These are phyloP conservation scores for Sylvicola cinctus DNA, from an alignment of 2,888 invertebrate species.

Conservation along the genomic window DNA sequence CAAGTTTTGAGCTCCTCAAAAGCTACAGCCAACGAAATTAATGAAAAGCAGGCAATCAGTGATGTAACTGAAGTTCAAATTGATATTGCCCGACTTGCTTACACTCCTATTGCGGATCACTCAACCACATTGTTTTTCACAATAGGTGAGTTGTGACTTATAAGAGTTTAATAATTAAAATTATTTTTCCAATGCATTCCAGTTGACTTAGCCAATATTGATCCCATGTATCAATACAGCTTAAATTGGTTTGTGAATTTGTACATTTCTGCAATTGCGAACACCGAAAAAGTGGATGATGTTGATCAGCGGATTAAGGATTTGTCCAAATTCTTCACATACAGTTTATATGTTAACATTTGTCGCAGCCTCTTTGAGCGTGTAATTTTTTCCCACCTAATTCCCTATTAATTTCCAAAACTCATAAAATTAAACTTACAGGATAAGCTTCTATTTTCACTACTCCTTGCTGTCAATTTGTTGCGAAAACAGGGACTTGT, in stretches of 20 bases:
- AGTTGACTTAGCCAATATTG: slow-evolving; percentile 75
- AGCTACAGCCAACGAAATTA: slow-evolving; percentile 73
- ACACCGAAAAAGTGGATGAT: slow-evolving; percentile 66
- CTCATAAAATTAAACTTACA: slow-evolving; percentile 19
- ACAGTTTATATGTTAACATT: slow-evolving; percentile 74
- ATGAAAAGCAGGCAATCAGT: slow-evolving; percentile 73
- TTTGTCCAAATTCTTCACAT: slow-evolving; percentile 64
- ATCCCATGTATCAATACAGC: slow-evolving; percentile 96
- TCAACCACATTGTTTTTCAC: slow-evolving; percentile 83
- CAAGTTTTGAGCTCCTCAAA: slow-evolving; percentile 78
- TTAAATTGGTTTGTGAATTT: slow-evolving; percentile 84
- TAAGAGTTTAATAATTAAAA: no score
- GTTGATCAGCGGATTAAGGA: slow-evolving; percentile 51
- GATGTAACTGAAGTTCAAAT: slow-evolving; percentile 81
- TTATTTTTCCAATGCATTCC: slow-evolving; percentile 12
- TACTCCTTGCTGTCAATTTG: slow-evolving; percentile 51
- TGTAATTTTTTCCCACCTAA: slow-evolving; percentile 21
- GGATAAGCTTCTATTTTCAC: slow-evolving; percentile 79
- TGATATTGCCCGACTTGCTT: slow-evolving; percentile 62
- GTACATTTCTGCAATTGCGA: slow-evolving; percentile 68
- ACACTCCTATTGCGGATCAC: slow-evolving; percentile 77
- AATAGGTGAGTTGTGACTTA: slow-evolving; percentile 33
- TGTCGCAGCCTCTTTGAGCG: slow-evolving; percentile 88
- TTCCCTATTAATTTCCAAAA: slow-evolving; percentile 1
- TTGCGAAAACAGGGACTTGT: slow-evolving; percentile 38